A percentile compares a stretch with the other conserved stretches of the same genome.
These are phyloP conservation scores for Keiferia lycopersicella DNA, from an alignment of 2,888 invertebrate species.

Conservation along the genomic window DNA sequence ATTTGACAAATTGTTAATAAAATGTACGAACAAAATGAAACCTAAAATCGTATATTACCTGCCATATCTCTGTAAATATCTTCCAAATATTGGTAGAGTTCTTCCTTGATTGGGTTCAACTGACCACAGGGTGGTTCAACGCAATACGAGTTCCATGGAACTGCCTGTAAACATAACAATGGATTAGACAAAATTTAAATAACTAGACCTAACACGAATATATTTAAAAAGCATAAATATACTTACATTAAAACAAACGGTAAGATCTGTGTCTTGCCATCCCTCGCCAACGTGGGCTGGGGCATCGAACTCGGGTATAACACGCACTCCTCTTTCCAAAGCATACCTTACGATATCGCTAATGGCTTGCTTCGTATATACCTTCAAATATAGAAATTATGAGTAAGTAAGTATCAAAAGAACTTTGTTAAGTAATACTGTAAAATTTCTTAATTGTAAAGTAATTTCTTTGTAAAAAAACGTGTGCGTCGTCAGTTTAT, in stretches of 20 bases:
- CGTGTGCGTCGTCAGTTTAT: no score
- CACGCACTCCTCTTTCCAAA: slow-evolving; percentile 88
- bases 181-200: background rate
- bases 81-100: slow-evolving; percentile 84
- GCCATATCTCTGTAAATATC: slow-evolving; percentile 90
- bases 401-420: no score
- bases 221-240: background rate
- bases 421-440: no score
- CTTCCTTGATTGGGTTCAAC: slow-evolving; percentile 87
- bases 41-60: slow-evolving; percentile 47
- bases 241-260: slow-evolving; percentile 83
- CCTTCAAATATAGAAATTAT: slow-evolving; percentile 41
- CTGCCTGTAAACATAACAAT: slow-evolving; percentile 63
- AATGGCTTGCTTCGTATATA: slow-evolving; percentile 82
- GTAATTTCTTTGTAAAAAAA: no score
- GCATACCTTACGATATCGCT: slow-evolving; percentile 84
- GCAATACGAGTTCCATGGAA: slow-evolving; percentile 86
- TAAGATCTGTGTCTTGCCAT: slow-evolving; percentile 87
- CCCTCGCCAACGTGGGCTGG: slow-evolving; percentile 95
- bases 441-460: no score
- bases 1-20: no score
- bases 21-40: no score
- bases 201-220: background rate
- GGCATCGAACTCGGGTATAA: slow-evolving; percentile 95
- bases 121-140: slow-evolving; percentile 94